These are phyloP conservation scores for Clunio marinus DNA, from an alignment of 2,888 invertebrate species.

Conservation along the genomic window DNA sequence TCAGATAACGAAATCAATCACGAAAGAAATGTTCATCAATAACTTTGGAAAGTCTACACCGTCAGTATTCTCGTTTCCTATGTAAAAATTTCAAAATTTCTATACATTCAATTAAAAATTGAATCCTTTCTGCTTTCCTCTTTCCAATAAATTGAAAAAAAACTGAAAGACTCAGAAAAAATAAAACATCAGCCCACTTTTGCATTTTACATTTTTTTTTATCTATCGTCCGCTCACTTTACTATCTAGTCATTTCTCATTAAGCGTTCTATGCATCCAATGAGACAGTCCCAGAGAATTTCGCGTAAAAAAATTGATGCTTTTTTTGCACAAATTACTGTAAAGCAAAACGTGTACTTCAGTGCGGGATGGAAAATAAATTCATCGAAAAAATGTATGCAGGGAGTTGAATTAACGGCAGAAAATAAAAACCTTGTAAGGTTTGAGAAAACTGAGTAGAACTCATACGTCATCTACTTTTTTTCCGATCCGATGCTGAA, in stretches of 20 bases:
- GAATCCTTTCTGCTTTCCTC: not conserved
- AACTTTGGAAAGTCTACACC: too few species aligned
- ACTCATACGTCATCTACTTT: not conserved
- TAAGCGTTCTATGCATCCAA: not conserved
- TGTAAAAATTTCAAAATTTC: too few species aligned
- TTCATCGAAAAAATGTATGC: not conserved
- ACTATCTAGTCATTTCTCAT: not conserved
- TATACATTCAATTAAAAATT: not conserved
- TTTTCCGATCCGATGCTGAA: not conserved
- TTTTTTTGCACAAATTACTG: not conserved
- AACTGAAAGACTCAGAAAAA: too few species aligned
- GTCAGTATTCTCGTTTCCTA: too few species aligned
- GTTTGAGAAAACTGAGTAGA: not conserved
- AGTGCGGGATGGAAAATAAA: not conserved
- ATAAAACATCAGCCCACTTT: not conserved
- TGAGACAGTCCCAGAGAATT: not conserved
- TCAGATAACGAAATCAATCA: too few species aligned
- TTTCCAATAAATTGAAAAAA: not conserved
- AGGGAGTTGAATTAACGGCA: constrained; percentile 7
- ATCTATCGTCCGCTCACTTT: constrained; percentile 4
- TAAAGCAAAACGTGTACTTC: too few species aligned
- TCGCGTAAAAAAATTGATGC: constrained; percentile 9
- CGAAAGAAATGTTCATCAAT: too few species aligned
- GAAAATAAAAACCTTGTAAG: not conserved
- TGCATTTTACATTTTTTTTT: not conserved